phyloP scores from a whole-genome alignment of 2,113 vertebrate species.

The Blennius ocellaris region DNA sequence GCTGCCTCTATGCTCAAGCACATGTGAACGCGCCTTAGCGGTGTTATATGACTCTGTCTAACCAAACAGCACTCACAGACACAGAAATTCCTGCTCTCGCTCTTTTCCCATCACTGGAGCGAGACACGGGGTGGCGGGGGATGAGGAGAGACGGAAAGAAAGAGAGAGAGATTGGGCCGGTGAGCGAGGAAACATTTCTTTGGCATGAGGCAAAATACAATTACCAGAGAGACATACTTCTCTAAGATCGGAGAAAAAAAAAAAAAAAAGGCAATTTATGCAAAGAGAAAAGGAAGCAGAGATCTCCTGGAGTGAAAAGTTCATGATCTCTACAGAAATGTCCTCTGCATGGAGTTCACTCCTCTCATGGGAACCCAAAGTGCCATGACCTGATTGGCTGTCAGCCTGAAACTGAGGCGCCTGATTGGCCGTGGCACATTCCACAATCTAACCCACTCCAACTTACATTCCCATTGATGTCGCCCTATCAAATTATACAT shows the following conservation, averaged over 20 bases:
- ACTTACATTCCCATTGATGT: slow-evolving; percentile 68
- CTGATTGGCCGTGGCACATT: slow-evolving; percentile 79
- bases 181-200: slow-evolving; percentile 75
- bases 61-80: slow-evolving; percentile 80
- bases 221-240: slow-evolving; percentile 64
- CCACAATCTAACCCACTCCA: slow-evolving; percentile 57
- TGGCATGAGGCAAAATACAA: slow-evolving; percentile 74
- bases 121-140: slow-evolving; percentile 17
- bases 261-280: slow-evolving; percentile 22
- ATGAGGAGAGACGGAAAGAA: slow-evolving; percentile 12
- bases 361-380: slow-evolving; percentile 65
- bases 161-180: slow-evolving; percentile 31
- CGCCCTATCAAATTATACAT: slow-evolving; percentile 52
- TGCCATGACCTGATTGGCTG: slow-evolving; percentile 79
- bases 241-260: slow-evolving; percentile 47
- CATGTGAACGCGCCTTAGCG: slow-evolving; percentile 70
- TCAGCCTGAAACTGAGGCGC: slow-evolving; percentile 71
- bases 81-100: slow-evolving; percentile 67
- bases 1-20: slow-evolving; percentile 61
- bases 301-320: slow-evolving; percentile 80
- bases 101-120: slow-evolving; percentile 71
- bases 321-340: slow-evolving; percentile 75
- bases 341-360: slow-evolving; percentile 67
- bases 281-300: slow-evolving; percentile 62
- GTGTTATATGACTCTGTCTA: slow-evolving; percentile 82